phyloP scores from a whole-genome alignment of 2,797 vertebrate species.

The Melanotaenia boesemani region DNA sequence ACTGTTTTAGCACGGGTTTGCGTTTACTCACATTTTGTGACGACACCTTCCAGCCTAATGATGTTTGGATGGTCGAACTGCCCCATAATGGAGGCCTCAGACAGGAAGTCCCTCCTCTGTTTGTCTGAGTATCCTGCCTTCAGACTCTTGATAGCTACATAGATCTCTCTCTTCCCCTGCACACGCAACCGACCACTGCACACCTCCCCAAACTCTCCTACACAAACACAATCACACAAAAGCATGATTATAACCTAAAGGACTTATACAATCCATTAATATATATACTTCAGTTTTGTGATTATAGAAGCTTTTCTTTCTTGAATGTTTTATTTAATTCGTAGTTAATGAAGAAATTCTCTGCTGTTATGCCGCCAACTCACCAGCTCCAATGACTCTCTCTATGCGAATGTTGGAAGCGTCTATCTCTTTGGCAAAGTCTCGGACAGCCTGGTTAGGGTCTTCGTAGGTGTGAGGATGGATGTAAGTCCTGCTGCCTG shows the following conservation, averaged over 20 bases:
- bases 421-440: conserved; percentile 89
- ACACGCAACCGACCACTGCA: conserved; percentile 81
- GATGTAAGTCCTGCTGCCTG: conserved; percentile 85
- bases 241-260: neutral
- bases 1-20: neutral
- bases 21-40: conserved; percentile 83
- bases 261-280: neutral
- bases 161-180: conserved; percentile 91
- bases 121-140: conserved; percentile 98
- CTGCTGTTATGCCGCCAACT: conserved; percentile 52
- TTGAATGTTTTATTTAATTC: neutral
- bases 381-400: conserved; percentile 86
- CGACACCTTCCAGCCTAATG: conserved; percentile 86
- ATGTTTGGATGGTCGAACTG: conserved; percentile 99
- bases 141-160: conserved; percentile 97
- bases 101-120: conserved; percentile 95
- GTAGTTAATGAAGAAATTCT: conserved; percentile 4
- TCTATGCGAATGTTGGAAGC: conserved; percentile 87
- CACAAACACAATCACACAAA: conserved; percentile 29
- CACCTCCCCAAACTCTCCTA: conserved; percentile 82
- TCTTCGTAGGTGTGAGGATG: conserved; percentile 88
- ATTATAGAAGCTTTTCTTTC: neutral
- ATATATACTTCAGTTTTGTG: neutral
- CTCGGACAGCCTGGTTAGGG: conserved; percentile 86
- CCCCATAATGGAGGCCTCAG: conserved; percentile 98